Conservation (phyloP, 2,113 vertebrate genomes). For the Morone saxatilis region DNA sequence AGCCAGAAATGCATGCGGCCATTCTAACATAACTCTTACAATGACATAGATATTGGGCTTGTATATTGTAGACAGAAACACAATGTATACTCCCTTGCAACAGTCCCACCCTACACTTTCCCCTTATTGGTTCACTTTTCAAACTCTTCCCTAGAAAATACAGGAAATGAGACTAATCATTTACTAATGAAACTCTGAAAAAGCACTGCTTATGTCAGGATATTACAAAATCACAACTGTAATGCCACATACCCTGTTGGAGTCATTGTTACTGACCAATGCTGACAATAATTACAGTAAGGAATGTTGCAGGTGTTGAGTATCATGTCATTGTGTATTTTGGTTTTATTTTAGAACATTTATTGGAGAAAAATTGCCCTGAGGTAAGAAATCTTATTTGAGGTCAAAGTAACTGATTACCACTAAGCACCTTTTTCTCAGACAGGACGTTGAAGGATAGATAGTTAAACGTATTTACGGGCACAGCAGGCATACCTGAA, state of each 20-base stretch:
- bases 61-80: not conserved
- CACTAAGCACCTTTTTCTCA: not conserved
- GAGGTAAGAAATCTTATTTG: not conserved
- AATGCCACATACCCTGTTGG: not conserved
- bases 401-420: not conserved
- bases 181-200: conserved; percentile 7
- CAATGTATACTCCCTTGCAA: not conserved
- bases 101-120: not conserved
- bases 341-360: not conserved
- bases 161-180: conserved; percentile 46
- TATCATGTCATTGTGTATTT: not conserved
- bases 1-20: not conserved
- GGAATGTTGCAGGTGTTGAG: not conserved
- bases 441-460: not conserved
- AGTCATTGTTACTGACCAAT: no score
- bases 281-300: not conserved
- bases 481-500: not conserved
- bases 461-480: not conserved
- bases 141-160: conserved; percentile 59
- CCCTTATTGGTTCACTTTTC: not conserved
- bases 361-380: no score
- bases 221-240: not conserved
- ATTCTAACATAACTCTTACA: not conserved
- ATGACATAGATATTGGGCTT: not conserved
- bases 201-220: not conserved